Evolutionary conservation across 2,888 invertebrate genomes (phyloP), one percentile per base, ranked within the genome.

Genomic region (Cataglyphis altisquamis): DNA sequence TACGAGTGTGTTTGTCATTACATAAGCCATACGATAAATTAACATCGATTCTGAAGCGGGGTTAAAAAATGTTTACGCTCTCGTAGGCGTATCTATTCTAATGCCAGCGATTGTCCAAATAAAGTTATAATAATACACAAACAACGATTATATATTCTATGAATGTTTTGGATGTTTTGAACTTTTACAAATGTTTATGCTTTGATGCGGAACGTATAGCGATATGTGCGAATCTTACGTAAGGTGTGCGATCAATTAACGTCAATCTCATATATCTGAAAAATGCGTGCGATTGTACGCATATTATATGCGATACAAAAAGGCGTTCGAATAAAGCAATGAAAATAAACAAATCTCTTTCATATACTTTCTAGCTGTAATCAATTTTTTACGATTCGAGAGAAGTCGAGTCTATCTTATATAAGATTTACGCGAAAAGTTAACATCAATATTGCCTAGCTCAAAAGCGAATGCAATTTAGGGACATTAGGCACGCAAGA

Each of bases 181-280:
- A 3, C 68, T 77, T 55, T 67, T 32, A 15, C 36, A 36, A 72
- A 70, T 25, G 72, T 70, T 77, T 39, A 12, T 18, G 41, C 8
- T 60, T 2, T n/a, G n/a, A 10, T 10, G 21, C 45, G 45, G 41
- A 78, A 15, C 3, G 36, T 45, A 32, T 39, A 25, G n/a, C 29
- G 29, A 29, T 29, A 29, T 29, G 1, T 29, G 29, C 29, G 29
- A 29, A 39, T 5, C 29, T 80, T 80, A 70, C 39, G 39, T 80
- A 80, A 80, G 60, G 12, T 6, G n/a, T n/a, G 60, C 36, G 73
- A 70, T 80, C 72, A 80, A 80, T 80, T 70, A 80, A 60, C 60
- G 72, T 80, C 78, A 80, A 70, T 80, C 78, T 70, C 15, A 8
- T 12, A 36, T 25, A 15, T 8, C 12, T 57, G 18, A 70, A 80